Percentiles rank a stretch among this genome's conserved stretches.
Evolutionary conservation across 1,140 invertebrate species (phyloP).

Genomic region (Philotrypesis tridentata): DNA sequence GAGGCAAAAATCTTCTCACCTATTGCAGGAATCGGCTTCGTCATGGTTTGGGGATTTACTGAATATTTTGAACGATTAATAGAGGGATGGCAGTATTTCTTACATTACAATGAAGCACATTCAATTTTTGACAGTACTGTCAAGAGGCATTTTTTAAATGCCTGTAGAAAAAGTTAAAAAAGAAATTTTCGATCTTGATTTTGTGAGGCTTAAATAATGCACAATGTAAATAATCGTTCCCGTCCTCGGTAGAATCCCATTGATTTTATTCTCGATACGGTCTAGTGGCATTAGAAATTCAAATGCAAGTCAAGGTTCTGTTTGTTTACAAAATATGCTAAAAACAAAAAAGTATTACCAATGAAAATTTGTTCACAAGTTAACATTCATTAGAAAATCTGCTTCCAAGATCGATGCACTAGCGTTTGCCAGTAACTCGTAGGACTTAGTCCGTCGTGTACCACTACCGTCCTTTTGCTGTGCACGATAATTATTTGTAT

Average conservation of each 20-base stretch:
- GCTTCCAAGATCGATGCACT: neutral
- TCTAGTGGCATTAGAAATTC: neutral
- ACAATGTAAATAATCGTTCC: neutral
- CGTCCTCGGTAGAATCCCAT: neutral
- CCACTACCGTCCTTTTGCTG: neutral
- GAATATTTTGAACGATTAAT: conserved; percentile 39
- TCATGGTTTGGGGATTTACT: conserved; percentile 26
- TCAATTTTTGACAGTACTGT: neutral
- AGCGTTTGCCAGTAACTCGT: neutral
- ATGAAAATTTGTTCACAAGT: neutral
- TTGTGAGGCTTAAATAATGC: neutral
- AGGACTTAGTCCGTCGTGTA: neutral
- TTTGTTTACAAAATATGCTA: neutral
- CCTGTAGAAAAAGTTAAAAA: too few relatives aligned
- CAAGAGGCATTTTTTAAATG: too few relatives aligned
- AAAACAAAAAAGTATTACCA: neutral
- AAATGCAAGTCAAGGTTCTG: neutral
- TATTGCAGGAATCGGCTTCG: neutral
- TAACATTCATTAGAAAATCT: neutral
- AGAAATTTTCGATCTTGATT: too few relatives aligned
- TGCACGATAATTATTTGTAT: conserved; percentile 25
- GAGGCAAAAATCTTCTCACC: conserved; percentile 42
- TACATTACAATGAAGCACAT: conserved; percentile 34
- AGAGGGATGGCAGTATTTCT: neutral
- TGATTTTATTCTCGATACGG: neutral